A percentile compares a stretch with the other conserved stretches of the same genome.
phyloP scores from a whole-genome alignment of 2,113 vertebrate species.

The Tenrec ecaudatus region DNA sequence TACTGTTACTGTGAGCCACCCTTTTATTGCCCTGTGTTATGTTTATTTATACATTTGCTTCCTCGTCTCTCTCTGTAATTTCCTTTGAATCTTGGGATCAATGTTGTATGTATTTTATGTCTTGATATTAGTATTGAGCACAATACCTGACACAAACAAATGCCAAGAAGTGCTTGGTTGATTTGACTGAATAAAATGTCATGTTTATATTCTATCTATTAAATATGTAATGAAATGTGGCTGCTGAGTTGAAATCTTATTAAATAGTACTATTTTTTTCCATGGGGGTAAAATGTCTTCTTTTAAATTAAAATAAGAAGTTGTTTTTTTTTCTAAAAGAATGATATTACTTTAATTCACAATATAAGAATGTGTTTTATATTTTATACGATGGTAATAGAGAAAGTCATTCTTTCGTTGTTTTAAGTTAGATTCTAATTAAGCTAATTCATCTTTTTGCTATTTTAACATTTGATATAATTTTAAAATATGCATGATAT shows the following conservation, averaged over 20 bases:
- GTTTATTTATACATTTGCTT: background rate
- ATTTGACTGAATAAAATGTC: background rate
- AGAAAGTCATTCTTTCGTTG: background rate
- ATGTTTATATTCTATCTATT: background rate
- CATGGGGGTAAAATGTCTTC: background rate
- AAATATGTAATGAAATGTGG: background rate
- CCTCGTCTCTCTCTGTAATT: background rate
- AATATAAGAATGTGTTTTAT: constrained; percentile 20
- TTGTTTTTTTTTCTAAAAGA: constrained; percentile 45
- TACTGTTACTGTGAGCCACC: background rate
- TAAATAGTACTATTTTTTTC: background rate
- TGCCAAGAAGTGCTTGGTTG: background rate
- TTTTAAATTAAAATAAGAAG: constrained; percentile 43
- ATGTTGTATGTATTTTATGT: background rate
- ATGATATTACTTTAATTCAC: background rate
- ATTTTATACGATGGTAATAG: constrained; percentile 14
- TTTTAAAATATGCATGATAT: constrained; percentile 68
- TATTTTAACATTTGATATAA: background rate
- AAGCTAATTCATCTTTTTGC: constrained; percentile 55
- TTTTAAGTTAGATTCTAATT: constrained; percentile 60
- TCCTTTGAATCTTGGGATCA: background rate
- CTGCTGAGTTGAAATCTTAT: constrained; percentile 26
- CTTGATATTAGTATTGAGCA: background rate
- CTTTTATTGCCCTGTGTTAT: background rate
- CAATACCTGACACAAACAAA: background rate